Conservation (phyloP, 2,113 vertebrate genomes). For the Carlito syrichta region DNA sequence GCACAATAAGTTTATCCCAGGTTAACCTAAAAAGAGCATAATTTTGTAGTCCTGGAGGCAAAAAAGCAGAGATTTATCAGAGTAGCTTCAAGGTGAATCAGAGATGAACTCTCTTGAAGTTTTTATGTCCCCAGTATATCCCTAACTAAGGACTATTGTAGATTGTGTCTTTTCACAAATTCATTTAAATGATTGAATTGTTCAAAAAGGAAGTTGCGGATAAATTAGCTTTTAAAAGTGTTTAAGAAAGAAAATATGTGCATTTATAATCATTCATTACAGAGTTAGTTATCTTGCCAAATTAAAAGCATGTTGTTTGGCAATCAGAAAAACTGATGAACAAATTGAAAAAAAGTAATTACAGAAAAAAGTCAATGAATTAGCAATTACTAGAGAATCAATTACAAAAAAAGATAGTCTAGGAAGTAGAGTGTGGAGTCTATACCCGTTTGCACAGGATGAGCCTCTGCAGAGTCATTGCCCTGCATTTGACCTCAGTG, state of each 20-base stretch:
- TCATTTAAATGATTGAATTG: constrained; percentile 20
- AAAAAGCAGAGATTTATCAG: not conserved
- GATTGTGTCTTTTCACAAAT: not conserved
- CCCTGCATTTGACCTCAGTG: not conserved
- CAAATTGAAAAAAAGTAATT: constrained; percentile 11
- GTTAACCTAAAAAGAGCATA: not conserved
- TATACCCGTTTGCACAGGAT: not conserved
- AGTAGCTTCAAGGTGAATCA: constrained; percentile 8
- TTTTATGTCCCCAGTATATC: not conserved
- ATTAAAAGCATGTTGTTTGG: constrained; percentile 10
- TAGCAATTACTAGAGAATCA: not conserved
- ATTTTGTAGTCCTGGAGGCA: not conserved
- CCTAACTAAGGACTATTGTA: not conserved
- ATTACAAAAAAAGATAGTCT: not conserved
- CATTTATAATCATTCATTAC: constrained; percentile 39
- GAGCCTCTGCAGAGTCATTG: not conserved
- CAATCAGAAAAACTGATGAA: constrained; percentile 47
- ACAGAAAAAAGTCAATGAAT: not conserved
- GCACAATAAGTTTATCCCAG: not conserved
- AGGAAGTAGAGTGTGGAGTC: not conserved
- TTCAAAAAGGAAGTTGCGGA: constrained; percentile 26
- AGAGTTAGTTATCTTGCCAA: constrained; percentile 9
- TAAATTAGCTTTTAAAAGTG: constrained; percentile 45
- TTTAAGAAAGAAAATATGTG: constrained; percentile 53
- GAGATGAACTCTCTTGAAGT: not conserved